Conservation (phyloP, 2,113 vertebrate genomes). For the Malurus elegans region DNA sequence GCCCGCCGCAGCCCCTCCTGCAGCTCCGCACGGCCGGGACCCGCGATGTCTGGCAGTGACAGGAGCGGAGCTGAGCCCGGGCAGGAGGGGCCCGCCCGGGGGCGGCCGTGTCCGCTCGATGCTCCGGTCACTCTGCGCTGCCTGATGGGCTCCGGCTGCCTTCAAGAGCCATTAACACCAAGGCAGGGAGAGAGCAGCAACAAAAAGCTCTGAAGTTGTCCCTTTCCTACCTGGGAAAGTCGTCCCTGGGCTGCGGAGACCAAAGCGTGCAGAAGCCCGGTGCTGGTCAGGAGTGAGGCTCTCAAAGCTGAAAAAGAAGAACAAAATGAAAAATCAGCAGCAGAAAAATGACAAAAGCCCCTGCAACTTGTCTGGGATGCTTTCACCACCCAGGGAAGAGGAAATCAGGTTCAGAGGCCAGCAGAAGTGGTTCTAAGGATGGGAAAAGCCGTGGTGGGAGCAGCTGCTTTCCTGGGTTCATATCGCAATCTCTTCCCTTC, state of each 20-base stretch:
- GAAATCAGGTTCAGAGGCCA: not conserved
- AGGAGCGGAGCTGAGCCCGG: not conserved
- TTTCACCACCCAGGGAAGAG: not conserved
- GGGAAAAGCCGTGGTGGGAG: accelerated
- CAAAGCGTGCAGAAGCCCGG: not conserved
- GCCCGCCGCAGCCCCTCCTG: accelerated
- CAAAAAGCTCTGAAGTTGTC: not conserved
- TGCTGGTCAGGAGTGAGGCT: not conserved
- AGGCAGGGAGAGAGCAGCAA: not conserved
- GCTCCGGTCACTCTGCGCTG: not conserved
- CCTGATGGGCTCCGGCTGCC: conserved; percentile 59
- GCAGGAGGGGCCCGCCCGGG: not conserved
- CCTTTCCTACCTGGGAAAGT: not conserved
- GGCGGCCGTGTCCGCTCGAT: not conserved
- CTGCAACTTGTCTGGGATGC: not conserved
- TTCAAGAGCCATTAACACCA: conserved; percentile 75
- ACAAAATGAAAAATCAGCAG: not conserved
- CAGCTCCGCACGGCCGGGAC: not conserved
- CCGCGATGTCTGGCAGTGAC: not conserved
- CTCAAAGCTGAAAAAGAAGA: not conserved
- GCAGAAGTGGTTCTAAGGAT: not conserved
- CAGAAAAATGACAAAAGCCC: not conserved
- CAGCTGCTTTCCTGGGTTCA: not conserved
- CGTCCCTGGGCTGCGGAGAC: not conserved
- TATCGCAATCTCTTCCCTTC: not conserved